A percentile compares a stretch with the other conserved stretches of the same genome.
phyloP scores from a whole-genome alignment of 2,113 vertebrate genomes.

The Zootoca vivipara region DNA sequence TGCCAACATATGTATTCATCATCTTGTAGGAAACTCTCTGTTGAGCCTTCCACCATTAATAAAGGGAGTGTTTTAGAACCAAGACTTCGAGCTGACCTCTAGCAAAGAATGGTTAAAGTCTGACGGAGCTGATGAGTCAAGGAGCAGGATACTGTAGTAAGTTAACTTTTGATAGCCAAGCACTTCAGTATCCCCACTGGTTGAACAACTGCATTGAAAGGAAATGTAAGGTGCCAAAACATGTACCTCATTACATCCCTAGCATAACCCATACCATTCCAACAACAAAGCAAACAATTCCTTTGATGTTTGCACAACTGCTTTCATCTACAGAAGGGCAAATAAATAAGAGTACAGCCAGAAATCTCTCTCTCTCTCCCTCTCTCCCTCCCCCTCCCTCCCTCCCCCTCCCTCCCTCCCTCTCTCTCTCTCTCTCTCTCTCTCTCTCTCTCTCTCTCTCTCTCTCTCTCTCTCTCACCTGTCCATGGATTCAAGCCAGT shows the following conservation, averaged over 20 bases:
- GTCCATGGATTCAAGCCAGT: slow-evolving; percentile 20
- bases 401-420: no score
- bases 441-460: no score
- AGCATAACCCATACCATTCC: background rate
- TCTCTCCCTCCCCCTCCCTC: no score
- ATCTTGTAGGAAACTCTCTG: background rate
- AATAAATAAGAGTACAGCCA: background rate
- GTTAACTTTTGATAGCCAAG: background rate
- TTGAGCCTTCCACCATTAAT: background rate
- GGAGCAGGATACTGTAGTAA: background rate
- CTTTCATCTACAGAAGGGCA: slow-evolving; percentile 5
- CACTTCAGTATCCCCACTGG: background rate
- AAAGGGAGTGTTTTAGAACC: background rate
- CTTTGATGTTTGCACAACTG: slow-evolving; percentile 4
- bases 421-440: no score
- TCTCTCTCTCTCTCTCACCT: background rate
- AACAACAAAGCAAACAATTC: slow-evolving; percentile 45
- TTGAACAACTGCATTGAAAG: background rate
- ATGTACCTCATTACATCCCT: background rate
- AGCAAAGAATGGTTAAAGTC: background rate
- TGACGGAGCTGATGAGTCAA: background rate
- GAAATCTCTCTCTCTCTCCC: background rate
- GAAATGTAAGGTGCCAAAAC: background rate
- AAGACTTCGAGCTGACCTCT: background rate
- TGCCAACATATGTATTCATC: background rate